Conservation (phyloP, 1,140 invertebrate genomes). For the Arion vulgaris region DNA sequence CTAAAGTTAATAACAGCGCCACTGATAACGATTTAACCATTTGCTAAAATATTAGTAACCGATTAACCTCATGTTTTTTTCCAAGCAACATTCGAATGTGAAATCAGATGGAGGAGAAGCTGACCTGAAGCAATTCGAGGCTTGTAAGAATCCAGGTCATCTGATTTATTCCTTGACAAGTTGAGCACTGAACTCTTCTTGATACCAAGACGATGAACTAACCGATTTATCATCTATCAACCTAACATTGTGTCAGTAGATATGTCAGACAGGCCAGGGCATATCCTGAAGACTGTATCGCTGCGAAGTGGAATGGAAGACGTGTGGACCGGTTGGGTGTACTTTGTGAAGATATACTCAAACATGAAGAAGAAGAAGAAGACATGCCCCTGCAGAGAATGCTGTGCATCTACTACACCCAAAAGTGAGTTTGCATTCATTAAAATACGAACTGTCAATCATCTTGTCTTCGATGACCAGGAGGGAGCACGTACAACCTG, state of each 20-base stretch:
- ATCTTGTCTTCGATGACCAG: neutral
- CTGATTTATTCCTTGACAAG: neutral
- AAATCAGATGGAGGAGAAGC: neutral
- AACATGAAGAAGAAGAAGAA: neutral
- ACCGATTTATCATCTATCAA: no score
- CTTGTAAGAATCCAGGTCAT: neutral
- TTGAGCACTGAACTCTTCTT: neutral
- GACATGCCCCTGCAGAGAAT: neutral
- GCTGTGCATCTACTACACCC: neutral
- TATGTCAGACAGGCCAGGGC: no score
- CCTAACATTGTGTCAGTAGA: no score
- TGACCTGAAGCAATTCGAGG: neutral
- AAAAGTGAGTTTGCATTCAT: neutral
- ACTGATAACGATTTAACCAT: no score
- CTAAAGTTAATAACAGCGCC: no score
- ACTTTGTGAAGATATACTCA: neutral
- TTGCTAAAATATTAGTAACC: no score
- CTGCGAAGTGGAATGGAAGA: no score
- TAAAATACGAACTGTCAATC: neutral
- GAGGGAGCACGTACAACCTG: neutral
- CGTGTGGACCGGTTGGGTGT: neutral
- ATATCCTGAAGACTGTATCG: no score
- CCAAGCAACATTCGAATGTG: neutral
- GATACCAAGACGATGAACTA: neutral
- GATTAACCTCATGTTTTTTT: no score